phyloP scores from a whole-genome alignment of 1,140 invertebrate genomes.

The Vanessa tameamea region DNA sequence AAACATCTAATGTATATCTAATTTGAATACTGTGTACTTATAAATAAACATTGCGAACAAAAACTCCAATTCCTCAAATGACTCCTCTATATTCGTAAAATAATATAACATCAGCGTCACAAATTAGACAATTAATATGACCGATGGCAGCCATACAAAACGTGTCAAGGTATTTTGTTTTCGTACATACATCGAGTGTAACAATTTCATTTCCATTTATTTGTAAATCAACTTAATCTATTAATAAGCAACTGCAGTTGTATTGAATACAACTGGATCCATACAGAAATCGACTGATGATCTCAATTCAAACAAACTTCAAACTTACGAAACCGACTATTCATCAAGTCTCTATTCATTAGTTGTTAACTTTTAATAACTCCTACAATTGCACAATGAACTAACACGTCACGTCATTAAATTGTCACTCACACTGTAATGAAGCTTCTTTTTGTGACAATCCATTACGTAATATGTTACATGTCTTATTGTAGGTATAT shows the following conservation, averaged over 20 bases:
- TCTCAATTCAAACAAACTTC: constrained; percentile 42
- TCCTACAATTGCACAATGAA: constrained; percentile 67
- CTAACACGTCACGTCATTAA: constrained; percentile 74
- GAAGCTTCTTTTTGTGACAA: constrained; percentile 39
- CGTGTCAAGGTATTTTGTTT: neutral
- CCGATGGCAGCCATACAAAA: neutral
- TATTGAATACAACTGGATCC: neutral
- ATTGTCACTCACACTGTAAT: constrained; percentile 69
- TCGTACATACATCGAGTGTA: neutral
- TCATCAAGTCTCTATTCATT: constrained; percentile 63
- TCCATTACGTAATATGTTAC: neutral
- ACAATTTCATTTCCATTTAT: neutral
- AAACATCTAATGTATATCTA: too few species aligned
- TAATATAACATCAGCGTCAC: too few species aligned
- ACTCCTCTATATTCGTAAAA: too few species aligned
- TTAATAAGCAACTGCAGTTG: constrained; percentile 1
- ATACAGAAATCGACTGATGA: constrained; percentile 21
- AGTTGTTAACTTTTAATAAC: constrained; percentile 65
- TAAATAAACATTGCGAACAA: too few species aligned
- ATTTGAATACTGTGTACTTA: too few species aligned
- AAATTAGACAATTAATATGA: neutral
- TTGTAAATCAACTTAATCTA: neutral
- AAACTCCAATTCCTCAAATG: too few species aligned
- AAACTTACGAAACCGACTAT: constrained; percentile 50
- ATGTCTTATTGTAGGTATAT: neutral